phyloP scores from a whole-genome alignment of 2,888 invertebrate genomes.

The Hecatera dysodea region DNA sequence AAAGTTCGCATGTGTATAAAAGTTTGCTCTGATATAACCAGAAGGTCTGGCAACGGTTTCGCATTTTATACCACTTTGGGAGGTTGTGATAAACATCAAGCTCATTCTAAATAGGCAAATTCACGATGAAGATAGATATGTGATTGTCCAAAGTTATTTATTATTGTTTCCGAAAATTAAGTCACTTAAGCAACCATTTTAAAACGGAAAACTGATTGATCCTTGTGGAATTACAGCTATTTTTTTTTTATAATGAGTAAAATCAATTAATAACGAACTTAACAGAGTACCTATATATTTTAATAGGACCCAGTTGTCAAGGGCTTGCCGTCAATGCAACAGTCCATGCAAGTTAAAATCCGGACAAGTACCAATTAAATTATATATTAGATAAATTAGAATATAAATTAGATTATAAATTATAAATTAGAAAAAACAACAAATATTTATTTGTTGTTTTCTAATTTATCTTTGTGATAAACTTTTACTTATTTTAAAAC shows the following conservation, averaged over 20 bases:
- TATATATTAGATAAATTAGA: no score
- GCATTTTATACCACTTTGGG: conserved; percentile 56
- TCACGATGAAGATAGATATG: background rate
- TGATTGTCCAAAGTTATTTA: background rate
- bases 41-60: conserved; percentile 61
- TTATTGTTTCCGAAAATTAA: background rate
- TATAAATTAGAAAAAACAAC: no score
- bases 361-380: background rate
- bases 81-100: conserved; percentile 23
- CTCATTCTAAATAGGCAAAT: conserved; percentile 24
- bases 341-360: background rate
- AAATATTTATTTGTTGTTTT: background rate
- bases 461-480: background rate
- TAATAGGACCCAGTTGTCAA: no score
- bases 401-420: no score
- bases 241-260: background rate
- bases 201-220: background rate
- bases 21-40: conserved; percentile 59
- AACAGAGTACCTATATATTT: background rate
- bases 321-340: no score
- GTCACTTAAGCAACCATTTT: background rate
- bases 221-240: background rate
- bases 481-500: background rate
- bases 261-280: background rate
- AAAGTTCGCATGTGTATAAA: conserved; percentile 60